These are phyloP conservation scores for Mesorhabditis spiculigera DNA, from an alignment of 2,888 invertebrate genomes.

Conservation along the genomic window DNA sequence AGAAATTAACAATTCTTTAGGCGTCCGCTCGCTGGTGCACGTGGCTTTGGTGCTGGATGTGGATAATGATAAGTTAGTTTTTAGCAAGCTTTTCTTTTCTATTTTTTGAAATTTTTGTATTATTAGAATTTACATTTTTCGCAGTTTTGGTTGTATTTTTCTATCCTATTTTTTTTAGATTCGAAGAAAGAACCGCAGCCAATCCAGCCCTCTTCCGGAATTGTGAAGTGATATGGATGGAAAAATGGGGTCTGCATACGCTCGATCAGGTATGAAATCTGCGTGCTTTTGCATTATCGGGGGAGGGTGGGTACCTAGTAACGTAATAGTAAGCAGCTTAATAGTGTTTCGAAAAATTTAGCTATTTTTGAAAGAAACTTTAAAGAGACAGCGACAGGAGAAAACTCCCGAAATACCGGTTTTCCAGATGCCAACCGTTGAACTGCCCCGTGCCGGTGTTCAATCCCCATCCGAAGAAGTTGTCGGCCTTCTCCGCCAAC, in stretches of 20 bases:
- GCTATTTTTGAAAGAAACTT: too few species aligned
- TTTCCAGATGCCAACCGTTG: conserved; percentile 60
- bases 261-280: conserved; percentile 9
- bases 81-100: not conserved
- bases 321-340: too few species aligned
- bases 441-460: conserved; percentile 31
- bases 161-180: conserved; percentile 45
- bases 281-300: too few species aligned
- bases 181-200: conserved; percentile 72
- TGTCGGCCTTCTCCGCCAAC: conserved; percentile 40
- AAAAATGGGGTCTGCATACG: conserved; percentile 67
- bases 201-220: conserved; percentile 79
- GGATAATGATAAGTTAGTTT: conserved; percentile 59
- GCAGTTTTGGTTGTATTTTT: too few species aligned
- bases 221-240: conserved; percentile 72
- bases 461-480: conserved; percentile 25
- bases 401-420: too few species aligned
- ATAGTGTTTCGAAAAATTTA: too few species aligned
- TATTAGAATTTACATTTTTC: too few species aligned
- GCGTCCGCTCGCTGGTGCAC: conserved; percentile 75
- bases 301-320: too few species aligned
- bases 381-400: too few species aligned
- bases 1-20: too few species aligned
- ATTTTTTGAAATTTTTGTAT: too few species aligned
- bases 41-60: conserved; percentile 75